Percentiles rank a stretch among this genome's conserved stretches.
phyloP scores from a whole-genome alignment of 2,888 invertebrate species.

The Deroplatys truncata region DNA sequence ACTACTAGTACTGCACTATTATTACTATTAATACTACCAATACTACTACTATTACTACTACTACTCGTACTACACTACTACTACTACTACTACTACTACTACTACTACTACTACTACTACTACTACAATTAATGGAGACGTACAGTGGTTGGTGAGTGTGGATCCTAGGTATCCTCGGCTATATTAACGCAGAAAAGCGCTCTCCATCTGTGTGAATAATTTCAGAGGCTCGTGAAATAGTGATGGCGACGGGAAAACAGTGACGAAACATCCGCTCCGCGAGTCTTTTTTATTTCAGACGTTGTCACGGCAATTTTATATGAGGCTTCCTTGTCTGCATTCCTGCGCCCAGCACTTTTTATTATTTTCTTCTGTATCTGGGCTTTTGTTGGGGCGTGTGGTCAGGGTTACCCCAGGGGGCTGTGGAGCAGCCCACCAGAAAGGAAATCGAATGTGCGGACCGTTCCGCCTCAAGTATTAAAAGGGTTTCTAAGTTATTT shows the following conservation, averaged over 20 bases:
- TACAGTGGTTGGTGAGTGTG: no score
- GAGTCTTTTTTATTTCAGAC: background rate
- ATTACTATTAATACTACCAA: no score
- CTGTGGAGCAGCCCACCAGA: background rate
- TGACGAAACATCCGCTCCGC: background rate
- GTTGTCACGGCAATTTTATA: background rate
- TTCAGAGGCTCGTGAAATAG: no score
- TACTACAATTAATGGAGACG: no score
- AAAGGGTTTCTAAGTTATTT: background rate
- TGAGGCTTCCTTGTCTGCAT: background rate
- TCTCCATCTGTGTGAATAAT: no score
- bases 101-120: no score
- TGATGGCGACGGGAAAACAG: no score
- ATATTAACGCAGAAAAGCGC: background rate
- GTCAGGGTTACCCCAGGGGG: background rate
- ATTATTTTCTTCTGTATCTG: background rate
- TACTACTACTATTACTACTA: no score
- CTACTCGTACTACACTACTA: no score
- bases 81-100: no score
- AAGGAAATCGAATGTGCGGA: background rate
- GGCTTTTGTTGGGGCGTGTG: background rate
- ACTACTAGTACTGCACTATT: no score
- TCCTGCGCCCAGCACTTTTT: background rate
- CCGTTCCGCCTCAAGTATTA: background rate
- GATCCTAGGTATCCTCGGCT: no score